Conservation (phyloP, 2,797 vertebrate species). For the Danio kyathit region DNA sequence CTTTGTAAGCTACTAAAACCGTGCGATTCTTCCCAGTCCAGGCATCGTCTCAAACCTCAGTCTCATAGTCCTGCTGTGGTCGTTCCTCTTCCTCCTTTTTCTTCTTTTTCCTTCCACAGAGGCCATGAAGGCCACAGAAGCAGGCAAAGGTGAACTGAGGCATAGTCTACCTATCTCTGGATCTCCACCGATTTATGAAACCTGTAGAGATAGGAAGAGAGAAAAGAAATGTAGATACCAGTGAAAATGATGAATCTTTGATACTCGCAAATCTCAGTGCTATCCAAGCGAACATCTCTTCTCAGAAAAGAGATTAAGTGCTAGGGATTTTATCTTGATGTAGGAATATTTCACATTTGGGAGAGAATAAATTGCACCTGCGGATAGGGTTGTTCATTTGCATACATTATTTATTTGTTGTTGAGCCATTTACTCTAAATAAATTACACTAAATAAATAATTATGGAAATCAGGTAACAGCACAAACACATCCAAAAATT, state of each 20-base stretch:
- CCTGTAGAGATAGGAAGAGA: slow-evolving; percentile 65
- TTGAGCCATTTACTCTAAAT: background rate
- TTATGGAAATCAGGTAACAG: background rate
- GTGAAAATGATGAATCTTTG: slow-evolving; percentile 30
- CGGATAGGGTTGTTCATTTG: background rate
- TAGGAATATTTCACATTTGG: background rate
- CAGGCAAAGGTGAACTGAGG: slow-evolving; percentile 95
- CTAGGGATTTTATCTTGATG: background rate
- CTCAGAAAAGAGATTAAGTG: background rate
- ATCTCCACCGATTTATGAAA: slow-evolving; percentile 53
- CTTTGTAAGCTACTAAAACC: slow-evolving; percentile 33
- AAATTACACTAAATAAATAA: background rate
- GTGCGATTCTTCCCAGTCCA: slow-evolving; percentile 28
- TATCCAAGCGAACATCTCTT: background rate
- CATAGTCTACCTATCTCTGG: slow-evolving; percentile 79
- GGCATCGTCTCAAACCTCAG: slow-evolving; percentile 75
- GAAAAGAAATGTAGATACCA: slow-evolving; percentile 28
- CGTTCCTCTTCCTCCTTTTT: slow-evolving; percentile 71
- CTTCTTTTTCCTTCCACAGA: slow-evolving; percentile 84
- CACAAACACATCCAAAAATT: background rate
- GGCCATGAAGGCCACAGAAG: slow-evolving; percentile 93
- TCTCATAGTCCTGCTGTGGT: slow-evolving; percentile 76
- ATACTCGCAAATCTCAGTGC: background rate
- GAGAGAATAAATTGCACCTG: background rate
- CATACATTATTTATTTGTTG: background rate